A percentile compares a stretch with the other conserved stretches of the same genome.
Conservation (phyloP, 2,113 vertebrate genomes). For the Castor canadensis region DNA sequence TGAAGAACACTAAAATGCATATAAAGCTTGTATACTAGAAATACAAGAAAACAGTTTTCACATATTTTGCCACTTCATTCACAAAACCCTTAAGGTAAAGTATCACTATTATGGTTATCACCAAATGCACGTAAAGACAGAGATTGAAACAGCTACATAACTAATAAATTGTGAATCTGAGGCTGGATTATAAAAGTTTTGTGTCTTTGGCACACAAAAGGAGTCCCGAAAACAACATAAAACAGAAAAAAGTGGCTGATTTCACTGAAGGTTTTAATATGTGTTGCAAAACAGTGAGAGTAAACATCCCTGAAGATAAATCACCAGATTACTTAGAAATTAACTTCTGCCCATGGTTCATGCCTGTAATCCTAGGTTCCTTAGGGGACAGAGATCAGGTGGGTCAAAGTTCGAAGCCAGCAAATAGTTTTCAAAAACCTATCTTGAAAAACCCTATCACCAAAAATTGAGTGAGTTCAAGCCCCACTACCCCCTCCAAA, state of each 20-base stretch:
- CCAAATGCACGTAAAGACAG: not conserved
- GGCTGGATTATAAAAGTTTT: not conserved
- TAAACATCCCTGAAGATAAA: not conserved
- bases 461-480: too few relatives aligned
- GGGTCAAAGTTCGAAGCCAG: too few relatives aligned
- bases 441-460: too few relatives aligned
- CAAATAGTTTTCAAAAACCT: too few relatives aligned
- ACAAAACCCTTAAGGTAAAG: not conserved
- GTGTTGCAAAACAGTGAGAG: not conserved
- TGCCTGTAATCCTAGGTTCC: too few relatives aligned
- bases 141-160: not conserved
- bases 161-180: not conserved
- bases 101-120: not conserved
- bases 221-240: not conserved
- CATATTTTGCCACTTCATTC: not conserved
- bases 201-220: not conserved
- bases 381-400: too few relatives aligned
- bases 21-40: not conserved
- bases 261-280: not conserved
- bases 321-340: not conserved
- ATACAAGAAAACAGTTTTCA: not conserved
- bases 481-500: too few relatives aligned
- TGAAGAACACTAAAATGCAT: not conserved
- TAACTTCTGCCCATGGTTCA: too few relatives aligned
- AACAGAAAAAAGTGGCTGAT: not conserved